Percentiles rank a stretch among this genome's conserved stretches.
These are phyloP conservation scores for Papilio aristodemus DNA, from an alignment of 1,140 invertebrate species.

Conservation along the genomic window DNA sequence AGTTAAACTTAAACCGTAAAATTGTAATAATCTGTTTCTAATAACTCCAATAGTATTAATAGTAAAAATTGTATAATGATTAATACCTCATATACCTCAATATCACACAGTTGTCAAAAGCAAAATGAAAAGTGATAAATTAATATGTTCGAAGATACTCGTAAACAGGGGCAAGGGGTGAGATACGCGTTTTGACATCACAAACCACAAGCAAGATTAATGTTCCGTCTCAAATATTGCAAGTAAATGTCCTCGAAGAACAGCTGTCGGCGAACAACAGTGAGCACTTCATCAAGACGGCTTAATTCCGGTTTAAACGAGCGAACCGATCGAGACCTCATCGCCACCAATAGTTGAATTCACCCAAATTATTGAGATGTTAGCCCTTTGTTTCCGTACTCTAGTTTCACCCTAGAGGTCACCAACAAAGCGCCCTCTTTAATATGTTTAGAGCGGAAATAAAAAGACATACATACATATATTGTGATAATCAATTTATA, in stretches of 20 bases:
- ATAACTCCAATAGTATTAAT: not conserved
- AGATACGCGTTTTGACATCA: slow-evolving; percentile 17
- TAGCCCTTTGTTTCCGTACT: not conserved
- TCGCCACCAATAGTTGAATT: slow-evolving; percentile 39
- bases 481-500: too few relatives aligned
- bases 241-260: slow-evolving; percentile 38
- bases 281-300: slow-evolving; percentile 38
- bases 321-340: slow-evolving; percentile 42
- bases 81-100: too few relatives aligned
- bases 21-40: too few relatives aligned
- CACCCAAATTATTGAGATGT: not conserved
- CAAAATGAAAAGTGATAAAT: slow-evolving; percentile 4
- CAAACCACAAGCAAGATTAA: slow-evolving; percentile 38
- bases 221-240: slow-evolving; percentile 40
- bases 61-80: too few relatives aligned
- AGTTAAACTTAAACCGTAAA: too few relatives aligned
- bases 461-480: too few relatives aligned
- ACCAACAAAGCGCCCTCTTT: not conserved
- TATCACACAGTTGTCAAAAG: not conserved
- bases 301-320: slow-evolving; percentile 48
- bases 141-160: not conserved
- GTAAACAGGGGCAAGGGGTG: not conserved
- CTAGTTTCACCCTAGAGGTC: too few relatives aligned
- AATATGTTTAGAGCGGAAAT: not conserved
- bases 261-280: slow-evolving; percentile 46